These are phyloP conservation scores for Labeo catla DNA, from an alignment of 2,113 vertebrate species.

Conservation along the genomic window DNA sequence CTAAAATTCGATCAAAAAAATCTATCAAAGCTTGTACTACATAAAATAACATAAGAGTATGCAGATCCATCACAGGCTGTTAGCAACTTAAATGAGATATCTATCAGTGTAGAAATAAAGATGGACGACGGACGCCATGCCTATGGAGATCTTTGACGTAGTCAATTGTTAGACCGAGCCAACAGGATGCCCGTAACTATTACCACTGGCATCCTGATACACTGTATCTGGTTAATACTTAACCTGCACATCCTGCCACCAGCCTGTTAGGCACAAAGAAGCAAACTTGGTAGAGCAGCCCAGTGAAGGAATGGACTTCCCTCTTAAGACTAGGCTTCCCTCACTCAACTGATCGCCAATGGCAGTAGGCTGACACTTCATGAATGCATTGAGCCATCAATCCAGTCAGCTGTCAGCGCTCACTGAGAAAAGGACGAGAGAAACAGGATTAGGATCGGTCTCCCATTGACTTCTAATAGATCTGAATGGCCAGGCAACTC, in stretches of 20 bases:
- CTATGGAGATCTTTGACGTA: conserved; percentile 46
- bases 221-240: conserved; percentile 74
- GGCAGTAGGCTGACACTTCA: conserved; percentile 71
- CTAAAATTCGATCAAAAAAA: no score
- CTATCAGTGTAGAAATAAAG: conserved; percentile 16
- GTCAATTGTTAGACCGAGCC: conserved; percentile 69
- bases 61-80: background rate
- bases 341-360: conserved; percentile 52
- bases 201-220: conserved; percentile 7
- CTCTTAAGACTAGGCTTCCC: conserved; percentile 55
- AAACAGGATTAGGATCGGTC: conserved; percentile 10
- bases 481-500: conserved; percentile 22
- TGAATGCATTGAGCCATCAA: conserved; percentile 64
- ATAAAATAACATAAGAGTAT: background rate
- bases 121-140: background rate
- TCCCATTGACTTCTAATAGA: conserved; percentile 40
- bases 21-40: background rate
- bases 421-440: conserved; percentile 62
- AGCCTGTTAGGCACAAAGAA: conserved; percentile 53
- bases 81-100: background rate
- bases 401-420: conserved; percentile 65
- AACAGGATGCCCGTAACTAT: conserved; percentile 60
- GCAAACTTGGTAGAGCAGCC: conserved; percentile 28
- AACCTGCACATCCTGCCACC: conserved; percentile 69
- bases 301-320: conserved; percentile 54